phyloP scores from a whole-genome alignment of 2,113 vertebrate genomes.

The Misgurnus mizolepis region DNA sequence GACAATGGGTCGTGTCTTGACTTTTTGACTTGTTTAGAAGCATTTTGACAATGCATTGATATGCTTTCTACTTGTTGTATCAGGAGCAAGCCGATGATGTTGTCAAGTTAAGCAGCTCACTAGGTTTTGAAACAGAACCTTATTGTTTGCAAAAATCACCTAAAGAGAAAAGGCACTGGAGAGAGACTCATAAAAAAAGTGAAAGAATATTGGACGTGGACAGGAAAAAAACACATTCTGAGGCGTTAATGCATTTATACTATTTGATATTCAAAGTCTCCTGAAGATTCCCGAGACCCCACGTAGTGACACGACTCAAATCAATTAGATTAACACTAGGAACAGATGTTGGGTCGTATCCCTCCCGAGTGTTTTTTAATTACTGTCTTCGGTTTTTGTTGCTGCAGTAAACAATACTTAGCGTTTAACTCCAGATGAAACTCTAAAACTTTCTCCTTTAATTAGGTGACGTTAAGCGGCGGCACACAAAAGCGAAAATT shows the following conservation, averaged over 20 bases:
- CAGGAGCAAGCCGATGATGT: too few relatives aligned
- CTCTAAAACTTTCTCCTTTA: constrained; percentile 23
- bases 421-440: constrained; percentile 21
- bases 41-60: too few relatives aligned
- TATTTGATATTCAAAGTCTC: neutral
- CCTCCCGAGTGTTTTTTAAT: constrained; percentile 48
- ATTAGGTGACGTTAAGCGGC: neutral
- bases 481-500: neutral
- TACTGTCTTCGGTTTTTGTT: constrained; percentile 29
- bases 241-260: neutral
- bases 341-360: constrained; percentile 48
- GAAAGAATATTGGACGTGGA: constrained; percentile 9
- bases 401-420: constrained; percentile 30
- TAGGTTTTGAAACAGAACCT: neutral
- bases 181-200: neutral
- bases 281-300: constrained; percentile 30
- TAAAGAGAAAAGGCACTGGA: neutral
- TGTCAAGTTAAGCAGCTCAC: too few relatives aligned
- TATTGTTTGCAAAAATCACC: neutral
- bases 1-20: too few relatives aligned
- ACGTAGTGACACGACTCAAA: constrained; percentile 34
- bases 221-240: constrained; percentile 9
- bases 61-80: too few relatives aligned
- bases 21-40: too few relatives aligned
- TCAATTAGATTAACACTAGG: constrained; percentile 45